phyloP scores from a whole-genome alignment of 2,113 vertebrate species.

The Onychostruthus taczanowskii region DNA sequence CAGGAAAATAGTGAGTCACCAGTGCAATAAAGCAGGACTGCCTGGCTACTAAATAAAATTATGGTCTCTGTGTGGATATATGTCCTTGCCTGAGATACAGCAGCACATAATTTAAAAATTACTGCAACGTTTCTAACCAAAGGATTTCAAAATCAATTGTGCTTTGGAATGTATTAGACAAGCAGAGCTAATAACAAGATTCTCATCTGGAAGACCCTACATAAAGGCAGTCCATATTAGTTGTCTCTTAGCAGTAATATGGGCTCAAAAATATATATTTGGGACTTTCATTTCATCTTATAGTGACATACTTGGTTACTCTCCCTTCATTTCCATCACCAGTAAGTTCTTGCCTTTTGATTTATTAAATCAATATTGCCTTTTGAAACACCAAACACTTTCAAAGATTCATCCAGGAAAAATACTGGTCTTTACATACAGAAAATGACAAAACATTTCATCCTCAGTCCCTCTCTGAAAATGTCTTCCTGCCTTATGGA shows the following conservation, averaged over 20 bases:
- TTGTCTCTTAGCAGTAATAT: background rate
- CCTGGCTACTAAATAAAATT: background rate
- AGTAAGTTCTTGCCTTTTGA: background rate
- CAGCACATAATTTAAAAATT: background rate
- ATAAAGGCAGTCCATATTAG: background rate
- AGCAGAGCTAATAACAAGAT: background rate
- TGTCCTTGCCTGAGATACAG: background rate
- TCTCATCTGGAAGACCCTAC: background rate
- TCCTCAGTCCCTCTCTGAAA: background rate
- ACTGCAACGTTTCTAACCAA: background rate
- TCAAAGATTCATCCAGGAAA: background rate
- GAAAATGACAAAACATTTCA: background rate
- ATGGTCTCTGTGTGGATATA: background rate
- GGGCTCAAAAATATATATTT: background rate
- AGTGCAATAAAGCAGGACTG: background rate
- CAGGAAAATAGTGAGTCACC: background rate
- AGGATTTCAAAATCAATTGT: background rate
- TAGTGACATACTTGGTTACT: background rate
- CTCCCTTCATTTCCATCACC: background rate
- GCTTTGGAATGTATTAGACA: background rate
- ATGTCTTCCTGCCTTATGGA: background rate
- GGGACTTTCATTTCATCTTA: background rate
- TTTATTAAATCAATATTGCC: background rate
- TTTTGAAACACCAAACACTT: background rate
- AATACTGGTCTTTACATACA: background rate